Base-by-base conservation (phyloP, 2,797 vertebrate genomes). In the Trematomus bernacchii region DNA sequence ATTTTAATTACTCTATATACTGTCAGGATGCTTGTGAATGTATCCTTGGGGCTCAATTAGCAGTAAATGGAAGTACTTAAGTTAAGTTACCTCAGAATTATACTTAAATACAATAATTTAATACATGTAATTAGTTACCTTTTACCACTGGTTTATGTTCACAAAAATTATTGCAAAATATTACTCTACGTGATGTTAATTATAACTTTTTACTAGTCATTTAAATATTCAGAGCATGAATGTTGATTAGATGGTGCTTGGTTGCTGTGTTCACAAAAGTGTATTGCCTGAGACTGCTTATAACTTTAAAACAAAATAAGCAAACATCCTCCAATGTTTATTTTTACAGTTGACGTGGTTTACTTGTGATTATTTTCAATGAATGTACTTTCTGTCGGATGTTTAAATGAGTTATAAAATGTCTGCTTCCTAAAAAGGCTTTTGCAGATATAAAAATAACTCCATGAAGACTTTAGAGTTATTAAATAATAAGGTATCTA, bases 231-330 rank as follows among this genome's bases (percentile, higher is more conserved):
- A 48, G 19, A 48, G 21, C 2, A 19, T 0, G 43, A 3, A 44
- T 2, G 7, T 10, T 44, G n/a, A 33, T 42, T 4, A 21, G 53
- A 46, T 71, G 8, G 2, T 55, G 14, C 9, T 6, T 11, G 1
- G 11, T 51, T 46, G 5, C 47, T 37, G 33, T 37, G 6, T 21
- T 47, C 13, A 53, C 23, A 9, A 40, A 43, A 33, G 42, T 10
- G 2, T 47, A 40, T 37, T 33, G 21, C 58, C 19, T 27, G 30
- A 59, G 15, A 21, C 58, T 53, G 10, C 7, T 71, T 5, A 57
- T 62, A 19, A 42, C 52, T 69, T 44, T 46, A 48, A 47, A 43
- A 43, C n/a, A 19, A 50, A 78, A 58, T 19, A 8, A 73, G 16
- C 1, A 46, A 72, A 43, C 13, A 61, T 11, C 15, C 13, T 19